phyloP scores from a whole-genome alignment of 1,140 invertebrate species.

The Drepana arcuata region DNA sequence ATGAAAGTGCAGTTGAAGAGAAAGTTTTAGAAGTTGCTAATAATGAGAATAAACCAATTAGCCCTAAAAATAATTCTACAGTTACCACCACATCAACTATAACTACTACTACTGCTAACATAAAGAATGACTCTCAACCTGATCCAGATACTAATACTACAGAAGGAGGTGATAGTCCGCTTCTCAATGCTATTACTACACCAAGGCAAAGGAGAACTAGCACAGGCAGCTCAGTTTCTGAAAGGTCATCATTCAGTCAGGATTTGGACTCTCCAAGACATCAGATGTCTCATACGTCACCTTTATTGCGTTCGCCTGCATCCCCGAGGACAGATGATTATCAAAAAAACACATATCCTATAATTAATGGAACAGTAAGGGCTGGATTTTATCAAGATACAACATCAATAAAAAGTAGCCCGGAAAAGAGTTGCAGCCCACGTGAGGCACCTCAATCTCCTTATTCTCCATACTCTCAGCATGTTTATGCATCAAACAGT shows the following conservation, averaged over 20 bases:
- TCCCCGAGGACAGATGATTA: constrained; percentile 74
- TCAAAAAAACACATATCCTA: constrained; percentile 76
- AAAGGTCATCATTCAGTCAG: constrained; percentile 82
- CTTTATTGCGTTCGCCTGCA: constrained; percentile 75
- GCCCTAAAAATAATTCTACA: constrained; percentile 42
- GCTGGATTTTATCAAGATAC: constrained; percentile 87
- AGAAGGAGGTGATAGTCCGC: constrained; percentile 64
- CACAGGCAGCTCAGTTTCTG: constrained; percentile 81
- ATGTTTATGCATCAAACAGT: constrained; percentile 73
- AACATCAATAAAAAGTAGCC: constrained; percentile 79
- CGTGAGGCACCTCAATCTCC: constrained; percentile 74
- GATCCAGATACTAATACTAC: constrained; percentile 43
- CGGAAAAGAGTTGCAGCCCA: constrained; percentile 80
- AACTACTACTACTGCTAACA: constrained; percentile 38
- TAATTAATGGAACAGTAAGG: constrained; percentile 80
- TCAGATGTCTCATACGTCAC: constrained; percentile 77
- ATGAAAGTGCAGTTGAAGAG: constrained; percentile 46
- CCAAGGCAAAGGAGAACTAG: constrained; percentile 76
- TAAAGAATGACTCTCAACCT: constrained; percentile 47
- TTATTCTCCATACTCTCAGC: constrained; percentile 76
- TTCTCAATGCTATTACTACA: constrained; percentile 35
- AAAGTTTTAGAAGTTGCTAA: constrained; percentile 34
- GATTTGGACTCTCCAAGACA: constrained; percentile 80
- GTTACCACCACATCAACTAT: constrained; percentile 47
- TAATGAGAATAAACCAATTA: constrained; percentile 32